These are phyloP conservation scores for Labeo calbasu DNA, from an alignment of 2,797 vertebrate genomes.

Conservation along the genomic window DNA sequence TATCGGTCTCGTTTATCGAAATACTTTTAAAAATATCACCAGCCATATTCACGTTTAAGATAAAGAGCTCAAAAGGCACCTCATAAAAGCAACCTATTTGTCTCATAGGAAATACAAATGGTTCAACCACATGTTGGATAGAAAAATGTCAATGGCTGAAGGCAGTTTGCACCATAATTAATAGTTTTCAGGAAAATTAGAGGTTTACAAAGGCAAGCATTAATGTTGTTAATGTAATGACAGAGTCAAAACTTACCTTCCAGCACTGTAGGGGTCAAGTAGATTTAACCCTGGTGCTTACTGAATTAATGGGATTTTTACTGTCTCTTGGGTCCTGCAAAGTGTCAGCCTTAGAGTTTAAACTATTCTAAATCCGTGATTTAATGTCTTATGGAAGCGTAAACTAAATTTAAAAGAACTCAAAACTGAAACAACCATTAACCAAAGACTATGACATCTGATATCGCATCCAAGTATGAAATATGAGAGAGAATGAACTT, in stretches of 20 bases:
- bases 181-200: too few relatives aligned
- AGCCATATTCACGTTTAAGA: neutral
- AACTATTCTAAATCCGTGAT: neutral
- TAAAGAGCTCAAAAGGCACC: neutral
- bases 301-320: neutral
- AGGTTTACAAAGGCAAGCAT: neutral
- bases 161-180: neutral
- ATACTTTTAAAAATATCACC: neutral
- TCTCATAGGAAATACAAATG: neutral
- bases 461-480: neutral
- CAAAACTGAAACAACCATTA: neutral
- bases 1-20: neutral
- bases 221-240: neutral
- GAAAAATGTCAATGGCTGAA: too few relatives aligned
- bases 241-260: neutral
- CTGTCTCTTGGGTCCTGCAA: neutral
- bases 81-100: neutral
- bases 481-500: constrained; percentile 11
- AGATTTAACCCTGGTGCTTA: neutral
- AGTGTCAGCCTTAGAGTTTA: neutral
- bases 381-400: neutral
- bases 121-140: neutral
- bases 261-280: neutral
- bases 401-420: neutral
- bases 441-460: neutral